These are phyloP conservation scores for Psittacula derbiana DNA, from an alignment of 2,797 vertebrate species.

Conservation along the genomic window DNA sequence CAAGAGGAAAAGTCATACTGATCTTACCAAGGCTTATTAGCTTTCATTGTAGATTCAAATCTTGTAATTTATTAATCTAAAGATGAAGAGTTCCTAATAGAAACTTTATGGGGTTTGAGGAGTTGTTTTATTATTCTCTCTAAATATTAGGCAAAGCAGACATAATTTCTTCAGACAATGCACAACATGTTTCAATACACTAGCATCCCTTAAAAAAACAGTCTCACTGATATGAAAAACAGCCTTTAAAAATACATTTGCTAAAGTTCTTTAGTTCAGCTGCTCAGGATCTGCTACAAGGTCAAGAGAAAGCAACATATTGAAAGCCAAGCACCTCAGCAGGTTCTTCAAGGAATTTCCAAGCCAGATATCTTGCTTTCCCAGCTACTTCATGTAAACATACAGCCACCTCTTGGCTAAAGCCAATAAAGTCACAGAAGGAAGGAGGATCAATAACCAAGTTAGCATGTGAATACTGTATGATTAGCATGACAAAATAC, in stretches of 20 bases:
- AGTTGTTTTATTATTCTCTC: neutral
- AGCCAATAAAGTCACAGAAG: neutral
- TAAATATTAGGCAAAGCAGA: neutral
- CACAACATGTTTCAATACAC: neutral
- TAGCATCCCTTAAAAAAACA: neutral
- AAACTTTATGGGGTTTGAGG: neutral
- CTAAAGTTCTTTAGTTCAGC: neutral
- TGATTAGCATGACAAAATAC: neutral
- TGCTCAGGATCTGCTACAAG: neutral
- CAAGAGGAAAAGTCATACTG: slow-evolving; percentile 16
- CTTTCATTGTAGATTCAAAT: neutral
- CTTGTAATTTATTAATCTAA: neutral
- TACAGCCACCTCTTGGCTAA: neutral
- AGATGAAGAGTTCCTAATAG: neutral
- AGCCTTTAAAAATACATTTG: neutral
- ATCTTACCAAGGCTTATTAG: neutral
- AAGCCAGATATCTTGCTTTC: neutral
- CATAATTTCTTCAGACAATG: neutral
- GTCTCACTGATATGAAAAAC: neutral
- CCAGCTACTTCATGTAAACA: neutral
- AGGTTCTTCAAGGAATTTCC: neutral
- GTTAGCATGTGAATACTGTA: neutral
- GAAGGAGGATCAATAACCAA: neutral
- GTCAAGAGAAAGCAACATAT: neutral
- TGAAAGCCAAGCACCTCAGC: neutral